Conservation (phyloP, 2,113 vertebrate genomes). For the Cryptotis parvus region DNA sequence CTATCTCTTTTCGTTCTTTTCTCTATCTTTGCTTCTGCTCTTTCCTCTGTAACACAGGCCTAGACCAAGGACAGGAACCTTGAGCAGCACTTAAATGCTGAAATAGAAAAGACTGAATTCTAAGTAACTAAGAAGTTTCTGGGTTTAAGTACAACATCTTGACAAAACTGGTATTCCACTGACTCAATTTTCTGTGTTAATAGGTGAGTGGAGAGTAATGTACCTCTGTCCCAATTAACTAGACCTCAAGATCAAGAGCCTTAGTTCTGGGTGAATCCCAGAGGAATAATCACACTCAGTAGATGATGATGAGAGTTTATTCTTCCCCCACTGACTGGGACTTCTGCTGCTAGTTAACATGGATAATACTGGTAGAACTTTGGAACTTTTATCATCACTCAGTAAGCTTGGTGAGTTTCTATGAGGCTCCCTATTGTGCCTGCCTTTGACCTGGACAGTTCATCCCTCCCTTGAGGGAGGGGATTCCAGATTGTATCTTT, state of each 20-base stretch:
- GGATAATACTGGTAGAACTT: too few species aligned
- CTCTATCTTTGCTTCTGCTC: neutral
- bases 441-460: too few species aligned
- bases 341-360: neutral
- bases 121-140: neutral
- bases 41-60: neutral
- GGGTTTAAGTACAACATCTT: neutral
- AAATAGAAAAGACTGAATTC: neutral
- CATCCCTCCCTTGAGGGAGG: too few species aligned
- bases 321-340: neutral
- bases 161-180: neutral
- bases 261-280: neutral
- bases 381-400: too few species aligned
- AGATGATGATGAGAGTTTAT: neutral
- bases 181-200: neutral
- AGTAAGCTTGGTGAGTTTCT: too few species aligned
- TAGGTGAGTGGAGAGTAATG: too few species aligned
- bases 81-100: neutral
- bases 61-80: neutral
- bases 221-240: neutral
- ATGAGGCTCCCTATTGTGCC: too few species aligned
- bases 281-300: neutral
- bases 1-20: constrained; percentile 13
- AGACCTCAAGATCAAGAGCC: neutral
- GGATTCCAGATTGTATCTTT: too few species aligned